Base-by-base conservation (phyloP, 2,797 vertebrate species). In the Myotis vivesi region DNA sequence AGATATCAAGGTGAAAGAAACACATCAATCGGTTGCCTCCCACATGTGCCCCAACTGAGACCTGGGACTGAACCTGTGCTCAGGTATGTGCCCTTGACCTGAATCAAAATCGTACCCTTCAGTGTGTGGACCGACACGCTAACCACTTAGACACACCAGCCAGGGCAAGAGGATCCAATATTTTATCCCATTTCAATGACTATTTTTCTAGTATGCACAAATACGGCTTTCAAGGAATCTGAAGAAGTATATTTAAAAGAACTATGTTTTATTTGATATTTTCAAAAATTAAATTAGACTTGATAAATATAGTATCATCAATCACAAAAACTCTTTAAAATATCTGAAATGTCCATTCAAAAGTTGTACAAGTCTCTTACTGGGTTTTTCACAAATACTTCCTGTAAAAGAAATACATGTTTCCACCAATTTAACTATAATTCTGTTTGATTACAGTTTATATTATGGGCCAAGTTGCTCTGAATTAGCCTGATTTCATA, bases 281-380 rank as follows among this genome's bases (percentile, higher is more conserved):
- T 87, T 90, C 22, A 25, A 69, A 87, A 94, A 79, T 83, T 59
- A 87, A 87, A 83, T 79, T 84, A 90, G 22, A 92, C 64, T 72
- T 44, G 28, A 82, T 20, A 91, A 38, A 62, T 23, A n/a, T 0
- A 84, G 51, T 66, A 91, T 75, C 75, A 94, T 87, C 46, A 72
- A 68, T 72, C 46, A 76, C 12, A 23, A 86, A 96, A 87, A 44
- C 36, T 71, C 57, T 44, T 53, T 3, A 59, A 79, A 86, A 33
- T 62, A 79, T 69, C 22, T 53, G 41, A 89, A 76, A 71, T 51
- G 22, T 91, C 20, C 79, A 80, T 57, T 87, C 72, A 57, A 82
- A 91, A 84, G 80, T 25, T 94, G 28, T 64, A 76, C 23, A 88
- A 76, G 23, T 81, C 19, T 94, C 53, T 62, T n/a, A n/a, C 9